Base-by-base conservation (phyloP, 1,140 invertebrate genomes). In the Arctopsyche grandis region DNA sequence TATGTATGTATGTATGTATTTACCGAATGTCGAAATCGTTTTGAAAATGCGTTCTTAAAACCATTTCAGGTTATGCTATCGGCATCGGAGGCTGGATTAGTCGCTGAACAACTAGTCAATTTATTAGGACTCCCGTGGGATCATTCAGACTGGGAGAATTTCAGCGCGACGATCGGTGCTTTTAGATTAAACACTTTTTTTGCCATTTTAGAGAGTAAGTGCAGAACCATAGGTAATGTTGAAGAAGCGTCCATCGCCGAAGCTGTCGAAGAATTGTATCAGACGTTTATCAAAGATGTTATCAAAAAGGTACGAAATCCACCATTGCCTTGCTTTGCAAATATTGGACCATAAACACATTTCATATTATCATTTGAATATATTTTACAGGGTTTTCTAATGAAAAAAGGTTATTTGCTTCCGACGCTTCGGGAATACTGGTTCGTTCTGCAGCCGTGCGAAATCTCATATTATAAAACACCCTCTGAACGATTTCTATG, bases 251-350 rank as follows among this genome's bases (percentile, higher is more conserved):
- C 92, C 0, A 83, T 95, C 5, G 86, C 89, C 0, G 93, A 94
- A 87, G 93, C 93, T 1, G 91, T 95, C 0, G 90, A 93, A 66
- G 93, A 94, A 83, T 88, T 95, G 16, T 92, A 93, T 83, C 92
- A 94, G 81, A 93, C 91, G n/a, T 94, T 93, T 75, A 91, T 95
- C 56, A 91, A 93, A 75, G 94, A 95, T 87, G 93, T 94, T 46
- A 91, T 95, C n/a, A 95, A 95, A 86, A 95, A 95, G 89, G 93
- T 93, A 86, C n/a, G n/a, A n/a, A n/a, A n/a, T n/a, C n/a, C n/a
- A n/a, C n/a, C n/a, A n/a, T n/a, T 83, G 69, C n/a, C n/a, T n/a
- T n/a, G n/a, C n/a, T n/a, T n/a, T n/a, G n/a, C 22, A 24, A 9
- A 48, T n/a, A 9, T 46, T 19, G n/a, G n/a, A n/a, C n/a, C n/a